Evolutionary conservation across 2,113 vertebrate genomes (phyloP), one percentile per base, ranked within the genome.

Genomic region (Cnemophilus loriae): DNA sequence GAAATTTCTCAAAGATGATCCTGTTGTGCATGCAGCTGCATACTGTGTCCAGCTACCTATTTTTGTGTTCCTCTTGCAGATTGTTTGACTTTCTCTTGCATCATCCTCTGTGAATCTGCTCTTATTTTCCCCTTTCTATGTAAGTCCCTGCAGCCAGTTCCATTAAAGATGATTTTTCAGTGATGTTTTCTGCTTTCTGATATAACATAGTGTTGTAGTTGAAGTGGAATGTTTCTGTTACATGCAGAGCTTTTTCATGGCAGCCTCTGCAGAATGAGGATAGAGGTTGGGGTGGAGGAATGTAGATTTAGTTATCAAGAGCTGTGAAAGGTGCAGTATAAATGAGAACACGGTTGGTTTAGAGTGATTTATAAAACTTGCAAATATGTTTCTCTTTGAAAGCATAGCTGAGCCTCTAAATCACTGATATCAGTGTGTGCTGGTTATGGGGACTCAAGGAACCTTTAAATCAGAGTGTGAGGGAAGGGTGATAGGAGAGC

Each of bases 201-300:
- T 73, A 3, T 10, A 69, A 16, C 1, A 4, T 11, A 41, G 10
- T 3, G 0, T 27, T 69, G 8, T 26, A 50, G 33, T 21, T 57
- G 28, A 41, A 5, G 10, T 26, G 26, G 1, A 86, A 24, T 67
- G 3, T 64, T 83, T 60, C 42, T 78, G 9, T 46, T 78, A 47
- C 17, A 33, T 52, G 28, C 4, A 24, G 53, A 50, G 7, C 13
- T 50, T 75, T 42, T 67, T 90, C 26, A 11, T 84, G 35, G 11
- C 47, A 76, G 22, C n/a, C 21, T 65, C 63, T 80, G 26, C 16
- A 52, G 52, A 82, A 79, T 13, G 37, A 75, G 33, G 10, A 35
- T 42, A 30, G 35, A 63, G 18, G 1, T 2, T 65, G 46, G 35
- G 27, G 22, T 1, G 4, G 33, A 85, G 61, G 32, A 84, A 50